Conservation (phyloP, 2,113 vertebrate species). For the Sorex fumeus region DNA sequence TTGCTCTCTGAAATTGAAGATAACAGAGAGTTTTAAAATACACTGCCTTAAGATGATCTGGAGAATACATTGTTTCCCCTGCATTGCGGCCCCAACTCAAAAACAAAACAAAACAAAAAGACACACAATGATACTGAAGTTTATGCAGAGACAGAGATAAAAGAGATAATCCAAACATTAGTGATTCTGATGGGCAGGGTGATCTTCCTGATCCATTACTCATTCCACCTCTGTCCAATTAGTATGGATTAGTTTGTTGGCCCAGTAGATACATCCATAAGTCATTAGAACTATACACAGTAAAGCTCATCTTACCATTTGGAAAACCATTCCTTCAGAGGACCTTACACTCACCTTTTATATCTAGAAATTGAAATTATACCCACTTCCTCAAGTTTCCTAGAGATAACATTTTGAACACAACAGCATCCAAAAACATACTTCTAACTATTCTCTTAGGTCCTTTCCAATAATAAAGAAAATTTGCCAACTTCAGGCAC, state of each 20-base stretch:
- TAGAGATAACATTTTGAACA: constrained; percentile 3
- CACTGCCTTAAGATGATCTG: background rate
- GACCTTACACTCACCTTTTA: background rate
- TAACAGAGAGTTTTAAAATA: constrained; percentile 1
- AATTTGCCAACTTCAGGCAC: constrained; percentile 14
- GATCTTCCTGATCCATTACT: background rate
- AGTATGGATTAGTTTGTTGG: background rate
- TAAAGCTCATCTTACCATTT: constrained; percentile 8
- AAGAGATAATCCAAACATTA: constrained; percentile 61
- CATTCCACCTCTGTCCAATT: constrained; percentile 26
- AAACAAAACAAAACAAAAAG: constrained; percentile 46
- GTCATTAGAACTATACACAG: background rate
- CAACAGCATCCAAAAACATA: constrained; percentile 34
- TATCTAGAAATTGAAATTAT: constrained; percentile 35
- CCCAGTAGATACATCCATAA: constrained; percentile 25
- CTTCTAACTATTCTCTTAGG: constrained; percentile 26
- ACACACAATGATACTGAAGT: background rate
- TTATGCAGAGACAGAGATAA: constrained; percentile 56
- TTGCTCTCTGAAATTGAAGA: constrained; percentile 56
- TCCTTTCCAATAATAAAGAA: constrained; percentile 39
- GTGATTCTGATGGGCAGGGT: constrained; percentile 18
- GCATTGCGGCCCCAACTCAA: too few species aligned
- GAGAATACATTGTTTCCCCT: constrained; percentile 39
- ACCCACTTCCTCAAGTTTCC: constrained; percentile 36
- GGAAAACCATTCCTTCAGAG: background rate